Evolutionary conservation across 1,140 invertebrate species (phyloP), one percentile per base, ranked within the genome.

Genomic region (Sarcophaga bullata): DNA sequence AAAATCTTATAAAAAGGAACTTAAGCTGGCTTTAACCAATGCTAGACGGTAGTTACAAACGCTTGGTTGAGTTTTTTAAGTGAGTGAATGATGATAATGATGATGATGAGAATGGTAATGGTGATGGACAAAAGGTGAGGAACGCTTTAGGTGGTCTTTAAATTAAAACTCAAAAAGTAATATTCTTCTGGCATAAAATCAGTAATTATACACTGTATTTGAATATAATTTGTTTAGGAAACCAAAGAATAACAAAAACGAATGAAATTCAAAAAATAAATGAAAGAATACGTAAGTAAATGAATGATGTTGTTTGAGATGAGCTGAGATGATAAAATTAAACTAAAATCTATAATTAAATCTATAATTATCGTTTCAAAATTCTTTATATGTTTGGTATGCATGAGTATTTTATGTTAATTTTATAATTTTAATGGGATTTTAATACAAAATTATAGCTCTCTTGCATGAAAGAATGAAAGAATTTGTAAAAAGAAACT

Each of bases 341-440:
- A 68, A 68, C 62, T 68, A 68, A 68, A 68, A 68, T 37, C 25
- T 37, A 37, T 68, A 68, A 68, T 19, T 68, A 78, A 78, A 52
- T 78, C 75, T 52, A 78, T 78, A 78, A 78, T 78, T 78, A 78
- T 25, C 25, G 25, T 37, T 37, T 37, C 25, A 37, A 37, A 68
- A 68, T 68, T 68, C n/a, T 68, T n/a, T 19, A 68, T 68, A 6
- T 68, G 25, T 37, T 37, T 2, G 1, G 25, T 37, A 37, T 4
- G 25, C 25, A 37, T 37, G 25, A 37, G n/a, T 19, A 78, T 78
- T 50, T 78, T 52, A 78, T 78, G 75, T 19, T 78, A 78, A 78
- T 78, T 78, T 78, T 50, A 78, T 78, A 78, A 78, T 25, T 78
- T 50, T 78, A 78, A 78, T 78, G 75, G 75, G 49, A 52, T 78